Base-by-base conservation (phyloP, 2,797 vertebrate species). In the Oreochromis mossambicus region DNA sequence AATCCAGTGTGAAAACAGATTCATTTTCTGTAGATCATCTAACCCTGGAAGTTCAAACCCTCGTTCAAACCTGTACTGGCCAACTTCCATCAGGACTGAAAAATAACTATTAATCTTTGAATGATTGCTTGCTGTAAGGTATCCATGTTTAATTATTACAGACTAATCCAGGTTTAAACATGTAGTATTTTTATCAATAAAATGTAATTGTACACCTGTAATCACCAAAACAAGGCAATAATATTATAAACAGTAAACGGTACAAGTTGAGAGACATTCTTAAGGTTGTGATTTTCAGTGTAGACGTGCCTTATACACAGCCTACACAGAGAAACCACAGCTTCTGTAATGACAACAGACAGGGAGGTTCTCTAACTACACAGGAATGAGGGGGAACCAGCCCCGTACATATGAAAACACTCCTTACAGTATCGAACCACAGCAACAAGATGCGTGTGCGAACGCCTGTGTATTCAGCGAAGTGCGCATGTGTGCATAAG, bases 311-410 rank as follows among this genome's bases (percentile, higher is more conserved):
- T 34, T 32, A 12, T 50, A 50, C 46, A 3, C 6, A 6, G 21
- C 15, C 34, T 41, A 21, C 24, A 46, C 24, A 14, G 48, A 66
- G 77, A 81, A 83, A 83, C 41, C 78, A 17, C 85, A 83, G 79
- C 86, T 85, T 73, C 61, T 70, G 76, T 86, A 70, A 24, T 21
- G 68, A 82, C 61, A 82, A 91, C 52, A 81, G 29, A 77, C 41
- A 78, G 34, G 55, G 73, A 80, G 43, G 78, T 38, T 85, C 66
- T 78, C 19, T 2, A 51, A 73, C 29, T 24, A 15, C 75, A 78
- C 38, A 85, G 89, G 90, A 92, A 94, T 90, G 91, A 91, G 32
- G 90, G 83, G 80, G 83, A 93, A 92, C 93, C 4, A 75, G 90
- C 54, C 50, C 32, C 1, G 38, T 73, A 34, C 68, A 19, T 38